Conservation (phyloP, 1,140 invertebrate species). For the Drosophila takahashii region DNA sequence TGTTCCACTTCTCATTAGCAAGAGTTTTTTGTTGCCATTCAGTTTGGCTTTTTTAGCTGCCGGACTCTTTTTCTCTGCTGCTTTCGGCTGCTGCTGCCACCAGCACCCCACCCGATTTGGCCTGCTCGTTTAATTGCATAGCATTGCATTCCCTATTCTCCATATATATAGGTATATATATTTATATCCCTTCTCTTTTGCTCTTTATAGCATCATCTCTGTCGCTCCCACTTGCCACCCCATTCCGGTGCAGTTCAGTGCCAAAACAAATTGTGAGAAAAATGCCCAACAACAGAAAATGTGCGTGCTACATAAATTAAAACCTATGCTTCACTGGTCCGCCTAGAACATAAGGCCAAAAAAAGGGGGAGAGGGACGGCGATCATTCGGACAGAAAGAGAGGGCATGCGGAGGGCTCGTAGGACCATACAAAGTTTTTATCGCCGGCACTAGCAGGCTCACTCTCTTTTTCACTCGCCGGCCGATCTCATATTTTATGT, state of each 20-base stretch:
- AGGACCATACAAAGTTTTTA: slow-evolving; percentile 28
- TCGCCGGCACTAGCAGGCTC: slow-evolving; percentile 22
- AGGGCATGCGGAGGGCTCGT: slow-evolving; percentile 3
- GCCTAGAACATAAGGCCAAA: slow-evolving; percentile 36
- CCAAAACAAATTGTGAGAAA: slow-evolving; percentile 82
- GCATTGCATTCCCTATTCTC: slow-evolving; percentile 51
- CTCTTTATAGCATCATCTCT: background rate
- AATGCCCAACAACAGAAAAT: slow-evolving; percentile 74
- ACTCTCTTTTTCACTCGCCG: slow-evolving; percentile 41
- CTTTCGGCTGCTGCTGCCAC: slow-evolving; percentile 9
- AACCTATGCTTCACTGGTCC: slow-evolving; percentile 77
- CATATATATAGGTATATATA: slow-evolving; percentile 23
- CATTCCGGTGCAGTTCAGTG: slow-evolving; percentile 49
- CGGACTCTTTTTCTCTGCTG: slow-evolving; percentile 26
- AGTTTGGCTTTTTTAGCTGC: slow-evolving; percentile 28
- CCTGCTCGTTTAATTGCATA: slow-evolving; percentile 71
- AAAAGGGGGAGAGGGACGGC: slow-evolving; percentile 1
- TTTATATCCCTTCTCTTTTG: slow-evolving; percentile 1
- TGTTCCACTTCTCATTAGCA: slow-evolving; percentile 75
- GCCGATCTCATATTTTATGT: slow-evolving; percentile 75
- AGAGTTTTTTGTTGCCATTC: slow-evolving; percentile 31
- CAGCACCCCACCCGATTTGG: slow-evolving; percentile 41
- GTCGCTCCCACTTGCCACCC: slow-evolving; percentile 34
- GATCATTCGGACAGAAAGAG: slow-evolving; percentile 9
- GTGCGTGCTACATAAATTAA: slow-evolving; percentile 82